phyloP scores from a whole-genome alignment of 2,888 invertebrate genomes.

The Platycheirus albimanus region DNA sequence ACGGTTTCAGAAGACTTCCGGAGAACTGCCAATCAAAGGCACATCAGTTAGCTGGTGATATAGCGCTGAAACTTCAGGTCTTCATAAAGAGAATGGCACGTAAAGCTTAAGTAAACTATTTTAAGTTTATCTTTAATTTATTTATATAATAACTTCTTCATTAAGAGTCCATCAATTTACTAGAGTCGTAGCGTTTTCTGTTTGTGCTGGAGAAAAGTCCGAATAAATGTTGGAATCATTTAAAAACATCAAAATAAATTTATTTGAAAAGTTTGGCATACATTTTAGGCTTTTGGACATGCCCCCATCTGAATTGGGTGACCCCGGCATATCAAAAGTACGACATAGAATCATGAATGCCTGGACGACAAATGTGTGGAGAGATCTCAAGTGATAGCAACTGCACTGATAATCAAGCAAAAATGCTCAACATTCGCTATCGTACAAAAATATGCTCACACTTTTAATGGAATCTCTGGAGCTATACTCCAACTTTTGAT shows the following conservation, averaged over 20 bases:
- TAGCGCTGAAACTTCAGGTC: constrained; percentile 93
- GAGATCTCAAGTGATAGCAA: constrained; percentile 98
- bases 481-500: constrained; percentile 96
- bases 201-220: constrained; percentile 88
- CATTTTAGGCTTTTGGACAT: constrained; percentile 95
- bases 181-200: constrained; percentile 98
- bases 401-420: constrained; percentile 97
- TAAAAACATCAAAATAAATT: constrained; percentile 87
- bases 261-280: constrained; percentile 90
- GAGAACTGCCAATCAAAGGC: constrained; percentile 89
- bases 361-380: constrained; percentile 93
- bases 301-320: constrained; percentile 97
- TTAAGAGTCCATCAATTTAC: constrained; percentile 96
- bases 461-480: constrained; percentile 98
- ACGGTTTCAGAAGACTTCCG: no score
- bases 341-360: constrained; percentile 99
- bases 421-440: constrained; percentile 90
- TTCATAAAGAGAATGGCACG: constrained; percentile 92
- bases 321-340: constrained; percentile 95
- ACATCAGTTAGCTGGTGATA: constrained; percentile 95
- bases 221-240: constrained; percentile 89
- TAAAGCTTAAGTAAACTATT: constrained; percentile 84
- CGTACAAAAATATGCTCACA: constrained; percentile 86
- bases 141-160: constrained; percentile 68
- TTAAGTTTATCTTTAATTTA: constrained; percentile 80